Evolutionary conservation across 2,888 invertebrate species (phyloP).

Genomic region (Platypus cylindrus): DNA sequence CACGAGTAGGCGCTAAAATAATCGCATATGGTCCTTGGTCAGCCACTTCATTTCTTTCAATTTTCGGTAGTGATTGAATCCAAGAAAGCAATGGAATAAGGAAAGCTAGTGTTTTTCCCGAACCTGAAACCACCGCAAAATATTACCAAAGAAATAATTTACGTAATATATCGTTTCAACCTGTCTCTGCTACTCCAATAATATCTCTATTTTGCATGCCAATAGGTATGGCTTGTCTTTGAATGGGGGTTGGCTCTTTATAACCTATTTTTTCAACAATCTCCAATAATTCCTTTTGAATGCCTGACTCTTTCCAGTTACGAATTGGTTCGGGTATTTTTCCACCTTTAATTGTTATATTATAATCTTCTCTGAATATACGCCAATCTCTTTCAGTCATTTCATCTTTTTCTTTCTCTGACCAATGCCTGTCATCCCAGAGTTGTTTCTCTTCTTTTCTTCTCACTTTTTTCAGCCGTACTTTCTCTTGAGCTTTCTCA

Average conservation of each 20-base stretch:
- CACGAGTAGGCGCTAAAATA: slow-evolving; percentile 98
- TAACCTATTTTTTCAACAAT: slow-evolving; percentile 93
- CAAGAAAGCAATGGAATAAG: slow-evolving; percentile 92
- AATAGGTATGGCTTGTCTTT: slow-evolving; percentile 97
- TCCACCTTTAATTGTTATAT: slow-evolving; percentile 94
- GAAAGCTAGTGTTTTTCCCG: slow-evolving; percentile 95
- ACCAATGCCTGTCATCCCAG: slow-evolving; percentile 99
- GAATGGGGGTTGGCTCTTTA: slow-evolving; percentile 97
- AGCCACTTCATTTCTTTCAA: slow-evolving; percentile 77
- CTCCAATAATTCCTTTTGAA: slow-evolving; percentile 81
- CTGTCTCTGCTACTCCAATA: slow-evolving; percentile 76
- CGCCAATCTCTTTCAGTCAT: slow-evolving; percentile 99
- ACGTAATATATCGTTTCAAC: background rate
- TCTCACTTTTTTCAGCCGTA: slow-evolving; percentile 81
- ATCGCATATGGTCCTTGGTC: slow-evolving; percentile 98
- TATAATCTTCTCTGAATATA: slow-evolving; percentile 98
- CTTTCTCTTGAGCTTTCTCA: slow-evolving; percentile 93
- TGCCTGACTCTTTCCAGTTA: slow-evolving; percentile 86
- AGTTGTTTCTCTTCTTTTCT: slow-evolving; percentile 95
- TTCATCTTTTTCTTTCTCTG: slow-evolving; percentile 82
- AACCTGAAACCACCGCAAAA: slow-evolving; percentile 49
- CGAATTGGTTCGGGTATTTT: slow-evolving; percentile 93
- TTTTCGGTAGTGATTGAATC: slow-evolving; percentile 96
- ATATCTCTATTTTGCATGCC: slow-evolving; percentile 90
- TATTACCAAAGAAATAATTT: background rate